These are phyloP conservation scores for Acrocera orbiculus DNA, from an alignment of 2,888 invertebrate species.

Conservation along the genomic window DNA sequence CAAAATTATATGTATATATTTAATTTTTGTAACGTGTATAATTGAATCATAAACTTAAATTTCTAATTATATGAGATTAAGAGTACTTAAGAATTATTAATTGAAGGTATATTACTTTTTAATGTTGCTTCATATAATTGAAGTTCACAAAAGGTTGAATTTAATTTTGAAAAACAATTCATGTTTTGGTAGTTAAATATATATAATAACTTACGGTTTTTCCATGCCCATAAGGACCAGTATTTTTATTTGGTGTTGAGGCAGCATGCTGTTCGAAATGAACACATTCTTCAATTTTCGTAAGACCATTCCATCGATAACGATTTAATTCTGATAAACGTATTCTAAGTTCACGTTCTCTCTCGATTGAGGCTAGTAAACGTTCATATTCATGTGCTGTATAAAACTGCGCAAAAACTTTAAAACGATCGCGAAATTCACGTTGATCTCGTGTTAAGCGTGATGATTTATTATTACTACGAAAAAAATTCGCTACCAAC, in stretches of 20 bases:
- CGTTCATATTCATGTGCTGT: slow-evolving; percentile 70
- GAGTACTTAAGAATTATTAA: no score
- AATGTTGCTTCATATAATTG: no score
- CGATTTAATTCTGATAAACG: slow-evolving; percentile 67
- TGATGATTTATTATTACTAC: slow-evolving; percentile 34
- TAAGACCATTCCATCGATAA: slow-evolving; percentile 72
- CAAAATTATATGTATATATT: no score
- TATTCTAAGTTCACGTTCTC: slow-evolving; percentile 68
- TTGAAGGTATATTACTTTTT: no score
- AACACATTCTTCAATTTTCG: slow-evolving; percentile 64
- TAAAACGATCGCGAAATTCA: slow-evolving; percentile 60
- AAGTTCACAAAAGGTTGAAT: slow-evolving; percentile 16
- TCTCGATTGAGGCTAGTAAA: slow-evolving; percentile 57
- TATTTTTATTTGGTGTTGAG: slow-evolving; percentile 38
- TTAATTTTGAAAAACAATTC: no score
- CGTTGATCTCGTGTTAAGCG: slow-evolving; percentile 33
- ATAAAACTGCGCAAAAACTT: slow-evolving; percentile 76
- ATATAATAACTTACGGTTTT: slow-evolving; percentile 26
- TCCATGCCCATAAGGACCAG: slow-evolving; percentile 30
- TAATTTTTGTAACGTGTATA: slow-evolving; percentile 9
- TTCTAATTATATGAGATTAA: no score
- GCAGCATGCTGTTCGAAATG: slow-evolving; percentile 70
- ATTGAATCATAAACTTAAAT: slow-evolving; percentile 8
- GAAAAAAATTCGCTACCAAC: slow-evolving; percentile 69
- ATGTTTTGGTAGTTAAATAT: background rate